Percentiles rank a stretch among this genome's conserved stretches.
Evolutionary conservation across 2,888 invertebrate species (phyloP).

Genomic region (Stratiomys singularior): DNA sequence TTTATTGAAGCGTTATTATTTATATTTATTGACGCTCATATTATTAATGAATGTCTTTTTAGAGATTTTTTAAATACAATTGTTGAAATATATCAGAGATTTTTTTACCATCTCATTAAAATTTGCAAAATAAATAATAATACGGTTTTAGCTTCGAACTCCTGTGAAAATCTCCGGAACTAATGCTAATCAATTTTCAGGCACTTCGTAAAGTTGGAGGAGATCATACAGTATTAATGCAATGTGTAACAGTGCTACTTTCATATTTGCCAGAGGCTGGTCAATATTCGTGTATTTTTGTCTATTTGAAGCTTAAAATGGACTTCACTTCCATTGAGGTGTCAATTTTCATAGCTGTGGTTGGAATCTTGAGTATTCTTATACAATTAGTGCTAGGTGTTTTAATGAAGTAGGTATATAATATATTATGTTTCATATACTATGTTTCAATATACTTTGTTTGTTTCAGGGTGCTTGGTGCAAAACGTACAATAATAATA

Average conservation of each 20-base stretch:
- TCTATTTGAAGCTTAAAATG: conserved; percentile 97
- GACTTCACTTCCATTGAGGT: conserved; percentile 95
- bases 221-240: conserved; percentile 94
- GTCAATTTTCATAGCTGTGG: conserved; percentile 96
- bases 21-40: too few species aligned
- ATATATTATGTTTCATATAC: not conserved
- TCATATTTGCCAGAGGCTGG: conserved; percentile 98
- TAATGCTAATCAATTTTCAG: conserved; percentile 58
- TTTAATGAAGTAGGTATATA: conserved; percentile 71
- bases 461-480: conserved; percentile 77
- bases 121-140: too few species aligned
- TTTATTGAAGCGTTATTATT: too few species aligned
- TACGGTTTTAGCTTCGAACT: too few species aligned
- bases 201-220: conserved; percentile 91
- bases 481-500: conserved; percentile 97
- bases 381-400: conserved; percentile 90
- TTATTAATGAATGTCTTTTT: too few species aligned
- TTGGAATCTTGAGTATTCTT: conserved; percentile 94
- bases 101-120: too few species aligned
- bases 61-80: too few species aligned
- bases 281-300: conserved; percentile 99
- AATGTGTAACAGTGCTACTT: conserved; percentile 96
- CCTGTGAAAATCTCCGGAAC: not conserved
- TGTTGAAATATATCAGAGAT: too few species aligned
- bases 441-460: not conserved